Percentiles rank a stretch among this genome's conserved stretches.
These are phyloP conservation scores for Argya squamiceps DNA, from an alignment of 2,797 vertebrate species.

Conservation along the genomic window DNA sequence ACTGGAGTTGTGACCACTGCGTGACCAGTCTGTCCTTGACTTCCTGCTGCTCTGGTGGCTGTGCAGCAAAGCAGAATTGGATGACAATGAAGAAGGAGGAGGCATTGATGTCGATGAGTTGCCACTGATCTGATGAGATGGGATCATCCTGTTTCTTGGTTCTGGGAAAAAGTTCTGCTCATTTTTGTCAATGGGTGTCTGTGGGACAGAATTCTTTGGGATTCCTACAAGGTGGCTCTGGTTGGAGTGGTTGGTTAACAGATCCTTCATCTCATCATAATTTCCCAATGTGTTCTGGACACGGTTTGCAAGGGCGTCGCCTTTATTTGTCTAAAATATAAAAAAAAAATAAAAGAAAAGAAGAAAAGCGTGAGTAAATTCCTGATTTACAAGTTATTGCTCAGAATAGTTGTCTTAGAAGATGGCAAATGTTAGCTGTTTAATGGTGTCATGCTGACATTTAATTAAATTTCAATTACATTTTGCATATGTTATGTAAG, in stretches of 20 bases:
- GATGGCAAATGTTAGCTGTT: conserved; percentile 49
- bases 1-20: conserved; percentile 78
- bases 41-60: conserved; percentile 85
- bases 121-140: conserved; percentile 72
- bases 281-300: conserved; percentile 93
- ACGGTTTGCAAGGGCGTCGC: conserved; percentile 90
- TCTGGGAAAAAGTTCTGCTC: conserved; percentile 85
- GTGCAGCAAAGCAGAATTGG: conserved; percentile 78
- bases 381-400: conserved; percentile 54
- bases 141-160: conserved; percentile 79
- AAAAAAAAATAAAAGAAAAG: conserved; percentile 39
- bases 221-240: conserved; percentile 97
- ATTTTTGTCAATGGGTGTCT: conserved; percentile 83
- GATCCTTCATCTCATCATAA: conserved; percentile 95
- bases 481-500: conserved; percentile 63
- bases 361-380: conserved; percentile 55
- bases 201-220: conserved; percentile 85
- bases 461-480: conserved; percentile 71
- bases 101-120: conserved; percentile 79
- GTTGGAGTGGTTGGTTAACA: conserved; percentile 92
- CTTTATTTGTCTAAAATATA: conserved; percentile 88
- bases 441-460: conserved; percentile 64
- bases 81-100: conserved; percentile 78
- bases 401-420: conserved; percentile 63
- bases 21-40: conserved; percentile 86